Evolutionary conservation across 2,113 vertebrate genomes (phyloP).

Genomic region (Ceyx melanurus): DNA sequence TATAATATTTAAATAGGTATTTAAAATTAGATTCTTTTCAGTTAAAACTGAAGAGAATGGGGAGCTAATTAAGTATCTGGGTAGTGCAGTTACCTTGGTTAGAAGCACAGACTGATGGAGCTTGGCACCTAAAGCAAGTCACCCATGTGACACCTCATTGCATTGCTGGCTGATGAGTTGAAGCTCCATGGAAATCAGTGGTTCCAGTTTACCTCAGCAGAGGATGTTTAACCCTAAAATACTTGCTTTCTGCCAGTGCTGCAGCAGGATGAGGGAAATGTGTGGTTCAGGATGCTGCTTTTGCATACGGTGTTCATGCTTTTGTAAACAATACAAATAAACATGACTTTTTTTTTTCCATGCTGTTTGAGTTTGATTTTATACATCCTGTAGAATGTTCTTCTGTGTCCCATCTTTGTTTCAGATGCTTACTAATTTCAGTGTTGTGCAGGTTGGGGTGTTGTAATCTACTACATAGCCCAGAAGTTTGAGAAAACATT

Average conservation of each 20-base stretch:
- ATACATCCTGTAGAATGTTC: not conserved
- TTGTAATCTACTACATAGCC: not conserved
- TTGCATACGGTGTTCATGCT: constrained; percentile 57
- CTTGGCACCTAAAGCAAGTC: not conserved
- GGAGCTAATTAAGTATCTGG: not conserved
- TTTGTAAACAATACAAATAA: constrained; percentile 68
- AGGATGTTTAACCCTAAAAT: not conserved
- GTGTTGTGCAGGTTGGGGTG: not conserved
- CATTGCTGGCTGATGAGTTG: not conserved
- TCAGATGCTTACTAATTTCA: not conserved
- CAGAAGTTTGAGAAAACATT: not conserved
- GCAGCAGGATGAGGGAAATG: not conserved
- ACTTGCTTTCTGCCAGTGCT: constrained; percentile 21
- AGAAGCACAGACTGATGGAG: not conserved
- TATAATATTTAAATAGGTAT: not conserved
- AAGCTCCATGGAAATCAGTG: not conserved
- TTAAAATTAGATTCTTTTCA: not conserved
- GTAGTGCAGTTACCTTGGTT: not conserved
- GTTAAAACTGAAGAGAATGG: not conserved
- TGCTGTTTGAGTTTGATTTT: constrained; percentile 39
- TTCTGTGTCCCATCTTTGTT: not conserved
- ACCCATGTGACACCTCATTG: not conserved
- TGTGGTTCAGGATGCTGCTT: constrained; percentile 44
- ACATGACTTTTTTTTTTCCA: constrained; percentile 63
- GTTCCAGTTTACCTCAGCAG: constrained; percentile 14